Evolutionary conservation across 2,113 vertebrate genomes (phyloP), one percentile per base, ranked within the genome.

Genomic region (Amazona vittata): DNA sequence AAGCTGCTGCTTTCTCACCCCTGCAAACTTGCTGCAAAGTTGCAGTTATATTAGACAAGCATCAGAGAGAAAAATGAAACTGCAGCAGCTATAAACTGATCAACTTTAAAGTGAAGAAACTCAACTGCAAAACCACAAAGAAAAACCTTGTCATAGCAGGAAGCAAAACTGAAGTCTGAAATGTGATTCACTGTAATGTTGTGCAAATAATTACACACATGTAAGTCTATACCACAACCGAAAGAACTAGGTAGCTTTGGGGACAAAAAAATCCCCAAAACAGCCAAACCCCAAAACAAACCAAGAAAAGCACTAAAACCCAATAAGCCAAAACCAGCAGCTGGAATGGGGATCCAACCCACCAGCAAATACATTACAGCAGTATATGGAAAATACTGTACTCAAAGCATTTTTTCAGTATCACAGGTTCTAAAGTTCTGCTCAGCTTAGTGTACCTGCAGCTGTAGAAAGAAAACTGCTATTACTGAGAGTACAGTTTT

Each of bases 211-310:
- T 17, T 62, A 9, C 12, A 35, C 5, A 0, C 31, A 15, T 9
- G 1, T 37, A 60, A 35, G 11, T 18, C 24, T 41, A 14, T 5
- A 68, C 6, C 9, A 62, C 5, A 74, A 22, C 8, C 76, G 43
- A 63, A 86, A 73, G 17, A 86, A 57, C 9, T 29, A 52, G 6
- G 26, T 15, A 78, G 52, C 3, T 81, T 50, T 50, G 19, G 13
- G 1, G 4, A 8, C 3, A 10, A 10, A 35, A n/a, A 25, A 12
- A 10, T 50, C 24, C 1, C 33, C 13, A n/a, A 33, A 25, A 8
- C 0, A 43, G 6, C 28, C 44, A 44, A 52, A 15, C 19, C 52
- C 60, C 6, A 49, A 67, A 19, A 64, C 9, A 50, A 29, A 69
- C 16, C 67, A 55, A 29, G 16, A 39, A 18, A 39, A 2, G 3